A percentile compares a stretch with the other conserved stretches of the same genome.
Conservation (phyloP, 2,797 vertebrate genomes). For the Dendrocincla fuliginosa region DNA sequence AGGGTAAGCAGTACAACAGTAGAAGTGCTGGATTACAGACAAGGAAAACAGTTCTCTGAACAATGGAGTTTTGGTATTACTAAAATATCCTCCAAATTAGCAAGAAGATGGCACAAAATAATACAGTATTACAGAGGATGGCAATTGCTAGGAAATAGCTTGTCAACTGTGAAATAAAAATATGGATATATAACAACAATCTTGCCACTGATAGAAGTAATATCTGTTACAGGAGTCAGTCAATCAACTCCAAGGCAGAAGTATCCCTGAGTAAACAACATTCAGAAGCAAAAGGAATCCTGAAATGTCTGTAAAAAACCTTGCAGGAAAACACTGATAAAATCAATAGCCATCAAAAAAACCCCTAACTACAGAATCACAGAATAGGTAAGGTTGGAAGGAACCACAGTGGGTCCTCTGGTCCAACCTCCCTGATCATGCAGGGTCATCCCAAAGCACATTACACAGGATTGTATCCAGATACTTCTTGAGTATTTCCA, state of each 20-base stretch:
- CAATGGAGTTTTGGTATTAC: not conserved
- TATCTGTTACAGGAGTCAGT: not conserved
- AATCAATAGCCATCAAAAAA: not conserved
- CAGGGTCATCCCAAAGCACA: not conserved
- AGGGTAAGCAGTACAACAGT: not conserved
- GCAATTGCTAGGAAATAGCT: not conserved
- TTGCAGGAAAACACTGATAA: not conserved
- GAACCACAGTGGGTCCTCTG: not conserved
- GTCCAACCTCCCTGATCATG: not conserved
- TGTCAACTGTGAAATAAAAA: not conserved
- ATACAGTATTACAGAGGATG: not conserved
- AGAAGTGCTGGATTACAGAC: not conserved
- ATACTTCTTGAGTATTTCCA: not conserved
- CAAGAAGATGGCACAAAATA: not conserved
- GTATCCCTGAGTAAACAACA: not conserved
- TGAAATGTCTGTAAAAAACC: not conserved
- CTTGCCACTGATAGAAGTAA: not conserved
- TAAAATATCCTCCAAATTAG: not conserved
- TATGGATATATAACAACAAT: not conserved
- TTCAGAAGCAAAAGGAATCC: not conserved
- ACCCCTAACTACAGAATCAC: not conserved
- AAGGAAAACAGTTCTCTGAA: not conserved
- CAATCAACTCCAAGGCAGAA: not conserved
- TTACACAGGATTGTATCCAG: not conserved
- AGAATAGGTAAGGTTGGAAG: not conserved